Evolutionary conservation across 1,140 invertebrate genomes (phyloP).

Genomic region (Macrobrachium nipponense): DNA sequence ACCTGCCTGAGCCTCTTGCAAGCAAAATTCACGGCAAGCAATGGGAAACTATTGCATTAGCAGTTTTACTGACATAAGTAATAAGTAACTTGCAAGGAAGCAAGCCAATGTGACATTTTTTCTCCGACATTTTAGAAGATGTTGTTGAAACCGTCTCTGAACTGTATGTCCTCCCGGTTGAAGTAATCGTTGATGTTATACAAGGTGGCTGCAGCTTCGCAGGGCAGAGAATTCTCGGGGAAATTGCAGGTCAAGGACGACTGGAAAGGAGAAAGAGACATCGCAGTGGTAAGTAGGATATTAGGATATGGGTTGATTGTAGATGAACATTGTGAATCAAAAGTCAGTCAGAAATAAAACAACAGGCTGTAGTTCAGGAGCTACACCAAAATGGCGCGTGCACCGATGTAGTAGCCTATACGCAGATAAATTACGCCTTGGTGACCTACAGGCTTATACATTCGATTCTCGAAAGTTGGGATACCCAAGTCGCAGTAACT

Average conservation of each 20-base stretch:
- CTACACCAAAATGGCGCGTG: too few species aligned
- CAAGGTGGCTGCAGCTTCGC: conserved; percentile 59
- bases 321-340: too few species aligned
- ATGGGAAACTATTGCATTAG: neutral
- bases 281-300: neutral
- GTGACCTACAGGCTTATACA: too few species aligned
- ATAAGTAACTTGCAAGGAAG: neutral
- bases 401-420: too few species aligned
- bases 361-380: too few species aligned
- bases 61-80: neutral
- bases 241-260: conserved; percentile 65
- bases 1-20: too few species aligned
- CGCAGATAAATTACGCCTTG: too few species aligned
- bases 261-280: conserved; percentile 44
- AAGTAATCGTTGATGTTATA: conserved; percentile 39
- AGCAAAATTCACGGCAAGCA: too few species aligned
- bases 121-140: neutral
- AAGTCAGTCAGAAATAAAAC: too few species aligned
- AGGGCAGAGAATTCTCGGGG: conserved; percentile 66
- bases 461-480: too few species aligned
- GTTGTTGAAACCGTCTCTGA: conserved; percentile 11
- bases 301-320: too few species aligned
- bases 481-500: too few species aligned
- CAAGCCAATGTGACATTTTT: neutral
- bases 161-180: neutral